These are phyloP conservation scores for Anagrus nilaparvatae DNA, from an alignment of 1,140 invertebrate genomes.

Conservation along the genomic window DNA sequence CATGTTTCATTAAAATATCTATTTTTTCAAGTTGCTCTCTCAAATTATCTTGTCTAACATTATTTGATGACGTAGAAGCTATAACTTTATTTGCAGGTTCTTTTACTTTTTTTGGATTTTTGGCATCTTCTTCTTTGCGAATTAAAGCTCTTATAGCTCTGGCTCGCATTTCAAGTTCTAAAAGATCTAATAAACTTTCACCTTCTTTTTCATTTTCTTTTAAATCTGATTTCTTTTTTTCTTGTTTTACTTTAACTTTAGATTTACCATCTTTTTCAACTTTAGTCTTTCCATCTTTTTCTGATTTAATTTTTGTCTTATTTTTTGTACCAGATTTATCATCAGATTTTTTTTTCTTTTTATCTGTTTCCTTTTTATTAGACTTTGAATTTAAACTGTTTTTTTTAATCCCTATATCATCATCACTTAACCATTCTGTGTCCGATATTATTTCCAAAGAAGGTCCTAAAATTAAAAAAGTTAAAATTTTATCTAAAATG, in stretches of 20 bases:
- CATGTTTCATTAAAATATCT: conserved; percentile 24
- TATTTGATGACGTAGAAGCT: conserved; percentile 12
- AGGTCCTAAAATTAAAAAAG: conserved; percentile 24
- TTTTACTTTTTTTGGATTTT: too few species aligned
- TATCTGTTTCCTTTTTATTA: conserved; percentile 16
- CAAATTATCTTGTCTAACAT: conserved; percentile 18
- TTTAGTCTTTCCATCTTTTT: conserved; percentile 14
- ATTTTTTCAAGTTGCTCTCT: conserved; percentile 26
- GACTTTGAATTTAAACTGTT: conserved; percentile 20
- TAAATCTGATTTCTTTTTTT: conserved; percentile 17
- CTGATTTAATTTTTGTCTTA: conserved; percentile 18
- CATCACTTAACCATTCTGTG: conserved; percentile 35
- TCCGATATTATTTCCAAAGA: conserved; percentile 41
- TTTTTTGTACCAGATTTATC: conserved; percentile 22
- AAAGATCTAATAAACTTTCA: conserved; percentile 42
- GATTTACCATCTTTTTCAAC: conserved; percentile 16
- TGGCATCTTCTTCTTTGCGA: conserved; percentile 39
- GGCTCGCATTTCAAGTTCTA: conserved; percentile 46
- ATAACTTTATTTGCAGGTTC: neutral
- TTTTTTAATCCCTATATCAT: conserved; percentile 25
- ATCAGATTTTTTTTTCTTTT: conserved; percentile 15
- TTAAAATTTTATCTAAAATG: neutral
- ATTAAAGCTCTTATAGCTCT: conserved; percentile 44
- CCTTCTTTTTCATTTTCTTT: conserved; percentile 37
- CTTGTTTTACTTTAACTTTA: conserved; percentile 15